phyloP scores from a whole-genome alignment of 2,113 vertebrate genomes.

The Callocephalon fimbriatum region DNA sequence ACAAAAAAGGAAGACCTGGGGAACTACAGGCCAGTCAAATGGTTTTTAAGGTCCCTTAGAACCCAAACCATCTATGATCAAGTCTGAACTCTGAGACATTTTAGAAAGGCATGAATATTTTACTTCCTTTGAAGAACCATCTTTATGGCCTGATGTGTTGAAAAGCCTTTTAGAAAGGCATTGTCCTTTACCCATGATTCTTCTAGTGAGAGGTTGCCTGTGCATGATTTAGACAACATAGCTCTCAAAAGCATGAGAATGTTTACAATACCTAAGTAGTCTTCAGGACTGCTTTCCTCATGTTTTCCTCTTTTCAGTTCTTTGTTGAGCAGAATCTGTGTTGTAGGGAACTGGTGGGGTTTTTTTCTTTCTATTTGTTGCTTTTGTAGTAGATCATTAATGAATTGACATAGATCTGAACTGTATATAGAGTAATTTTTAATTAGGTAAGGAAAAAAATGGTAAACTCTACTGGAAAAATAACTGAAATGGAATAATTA shows the following conservation, averaged over 20 bases:
- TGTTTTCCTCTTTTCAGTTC: background rate
- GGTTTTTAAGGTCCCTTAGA: background rate
- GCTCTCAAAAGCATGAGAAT: background rate
- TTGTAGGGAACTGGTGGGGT: background rate
- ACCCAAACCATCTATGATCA: background rate
- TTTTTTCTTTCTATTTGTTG: background rate
- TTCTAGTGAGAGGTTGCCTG: background rate
- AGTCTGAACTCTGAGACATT: background rate
- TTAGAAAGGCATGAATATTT: background rate
- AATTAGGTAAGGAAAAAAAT: background rate
- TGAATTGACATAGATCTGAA: background rate
- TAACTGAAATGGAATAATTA: background rate
- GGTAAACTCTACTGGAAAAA: background rate
- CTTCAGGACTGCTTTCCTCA: accelerated
- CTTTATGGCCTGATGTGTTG: background rate
- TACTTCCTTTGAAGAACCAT: background rate
- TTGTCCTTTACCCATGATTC: background rate
- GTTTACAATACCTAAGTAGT: background rate
- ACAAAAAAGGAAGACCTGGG: background rate
- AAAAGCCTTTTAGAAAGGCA: background rate
- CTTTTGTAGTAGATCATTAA: background rate
- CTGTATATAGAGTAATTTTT: background rate
- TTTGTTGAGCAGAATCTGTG: background rate
- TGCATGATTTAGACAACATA: background rate
- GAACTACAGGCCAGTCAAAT: background rate